Evolutionary conservation across 1,140 invertebrate genomes (phyloP).

Genomic region (Drosophila pectinifera): DNA sequence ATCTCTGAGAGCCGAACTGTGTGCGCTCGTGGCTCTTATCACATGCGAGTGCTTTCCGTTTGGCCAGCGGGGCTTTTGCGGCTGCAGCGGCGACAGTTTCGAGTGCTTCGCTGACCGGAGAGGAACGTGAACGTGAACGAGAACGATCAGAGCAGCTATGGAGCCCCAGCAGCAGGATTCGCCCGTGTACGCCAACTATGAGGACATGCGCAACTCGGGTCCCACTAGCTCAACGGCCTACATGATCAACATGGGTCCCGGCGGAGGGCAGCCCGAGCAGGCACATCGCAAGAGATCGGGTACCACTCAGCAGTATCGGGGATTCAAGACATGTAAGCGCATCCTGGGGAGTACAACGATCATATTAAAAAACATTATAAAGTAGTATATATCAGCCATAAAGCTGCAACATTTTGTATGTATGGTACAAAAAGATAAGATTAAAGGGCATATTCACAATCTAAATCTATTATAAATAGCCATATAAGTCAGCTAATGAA

Average conservation of each 20-base stretch:
- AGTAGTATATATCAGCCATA: background rate
- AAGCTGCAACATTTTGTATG: background rate
- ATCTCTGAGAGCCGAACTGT: constrained; percentile 10
- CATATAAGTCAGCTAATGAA: background rate
- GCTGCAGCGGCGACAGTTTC: constrained; percentile 22
- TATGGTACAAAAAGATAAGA: background rate
- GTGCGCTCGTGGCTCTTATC: constrained; percentile 13
- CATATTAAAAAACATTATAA: no score
- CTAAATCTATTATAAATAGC: background rate
- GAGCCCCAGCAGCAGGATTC: constrained; percentile 41
- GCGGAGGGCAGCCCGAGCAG: background rate
- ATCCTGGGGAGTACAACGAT: no score
- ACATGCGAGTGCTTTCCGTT: constrained; percentile 9
- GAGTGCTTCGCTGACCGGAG: constrained; percentile 21
- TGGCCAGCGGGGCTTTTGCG: background rate
- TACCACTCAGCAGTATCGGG: constrained; percentile 42
- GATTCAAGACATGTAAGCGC: constrained; percentile 68
- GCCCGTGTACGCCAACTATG: constrained; percentile 64
- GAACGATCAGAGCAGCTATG: constrained; percentile 10
- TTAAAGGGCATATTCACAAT: background rate
- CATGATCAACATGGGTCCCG: constrained; percentile 44
- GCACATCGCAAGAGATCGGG: background rate
- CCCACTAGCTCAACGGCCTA: constrained; percentile 51
- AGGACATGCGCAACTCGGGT: constrained; percentile 62
- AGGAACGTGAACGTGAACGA: constrained; percentile 4